Conservation (phyloP, 2,113 vertebrate species). For the Lycaon pictus region DNA sequence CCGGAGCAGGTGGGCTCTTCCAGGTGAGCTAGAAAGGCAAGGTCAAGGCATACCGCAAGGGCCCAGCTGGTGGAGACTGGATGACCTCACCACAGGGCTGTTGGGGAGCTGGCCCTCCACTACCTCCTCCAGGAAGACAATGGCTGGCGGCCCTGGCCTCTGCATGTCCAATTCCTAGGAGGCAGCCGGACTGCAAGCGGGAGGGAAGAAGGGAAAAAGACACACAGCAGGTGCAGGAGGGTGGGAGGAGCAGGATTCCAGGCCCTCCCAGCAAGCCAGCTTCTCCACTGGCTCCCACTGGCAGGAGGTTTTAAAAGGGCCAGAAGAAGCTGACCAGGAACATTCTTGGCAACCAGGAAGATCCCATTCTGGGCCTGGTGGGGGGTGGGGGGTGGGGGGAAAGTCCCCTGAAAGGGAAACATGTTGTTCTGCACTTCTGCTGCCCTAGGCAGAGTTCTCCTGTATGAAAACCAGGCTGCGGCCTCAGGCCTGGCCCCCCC, state of each 20-base stretch:
- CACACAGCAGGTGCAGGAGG: accelerated
- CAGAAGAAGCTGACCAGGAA: background rate
- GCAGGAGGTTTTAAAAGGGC: slow-evolving; percentile 11
- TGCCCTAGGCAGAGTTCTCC: background rate
- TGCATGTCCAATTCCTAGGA: slow-evolving; percentile 52
- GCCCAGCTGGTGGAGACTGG: slow-evolving; percentile 66
- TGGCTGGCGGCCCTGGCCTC: slow-evolving; percentile 58
- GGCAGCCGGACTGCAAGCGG: background rate
- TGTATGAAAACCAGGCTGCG: background rate
- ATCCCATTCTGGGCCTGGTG: background rate
- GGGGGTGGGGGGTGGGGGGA: background rate
- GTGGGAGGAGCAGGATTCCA: accelerated
- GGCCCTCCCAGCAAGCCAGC: background rate
- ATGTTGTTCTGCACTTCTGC: background rate
- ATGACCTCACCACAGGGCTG: slow-evolving; percentile 73
- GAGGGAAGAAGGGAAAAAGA: background rate
- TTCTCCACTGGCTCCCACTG: background rate
- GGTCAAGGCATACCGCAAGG: slow-evolving; percentile 68
- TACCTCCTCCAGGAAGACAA: slow-evolving; percentile 49
- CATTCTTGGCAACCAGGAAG: background rate
- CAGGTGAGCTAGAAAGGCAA: slow-evolving; percentile 69
- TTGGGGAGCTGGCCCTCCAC: background rate
- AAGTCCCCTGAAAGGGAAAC: background rate
- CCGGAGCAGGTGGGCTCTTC: background rate
- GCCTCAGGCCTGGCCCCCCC: background rate